Evolutionary conservation across 2,888 invertebrate species (phyloP).

Genomic region (Charanyca ferruginea): DNA sequence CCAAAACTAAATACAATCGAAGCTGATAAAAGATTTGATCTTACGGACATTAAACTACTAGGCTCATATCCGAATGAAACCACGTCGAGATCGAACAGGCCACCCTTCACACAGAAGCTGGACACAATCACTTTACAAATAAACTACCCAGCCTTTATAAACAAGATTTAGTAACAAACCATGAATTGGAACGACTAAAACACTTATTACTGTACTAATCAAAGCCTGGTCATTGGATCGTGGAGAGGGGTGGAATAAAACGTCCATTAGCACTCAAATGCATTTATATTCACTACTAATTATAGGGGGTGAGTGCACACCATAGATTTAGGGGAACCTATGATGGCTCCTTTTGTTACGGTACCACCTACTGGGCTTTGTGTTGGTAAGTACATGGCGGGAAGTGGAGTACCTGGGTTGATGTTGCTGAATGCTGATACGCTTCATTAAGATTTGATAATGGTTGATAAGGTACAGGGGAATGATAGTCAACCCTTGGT

Average conservation of each 20-base stretch:
- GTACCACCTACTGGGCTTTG: conserved; percentile 40
- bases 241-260: conserved; percentile 69
- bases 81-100: not conserved
- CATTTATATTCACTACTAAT: conserved; percentile 82
- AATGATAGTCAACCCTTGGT: conserved; percentile 4
- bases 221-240: conserved; percentile 54
- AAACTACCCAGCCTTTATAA: not conserved
- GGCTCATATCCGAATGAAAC: not conserved
- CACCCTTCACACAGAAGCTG: not conserved
- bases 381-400: conserved; percentile 14
- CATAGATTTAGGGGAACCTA: conserved; percentile 61
- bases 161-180: conserved; percentile 29
- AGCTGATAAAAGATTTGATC: not conserved
- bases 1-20: not conserved
- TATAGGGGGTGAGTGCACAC: conserved; percentile 73
- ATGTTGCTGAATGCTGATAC: conserved; percentile 19
- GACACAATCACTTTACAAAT: conserved; percentile 2
- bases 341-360: conserved; percentile 60
- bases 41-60: not conserved
- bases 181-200: conserved; percentile 48
- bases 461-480: conserved; percentile 25
- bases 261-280: conserved; percentile 81
- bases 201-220: conserved; percentile 61
- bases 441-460: conserved; percentile 41
- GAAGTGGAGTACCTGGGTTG: conserved; percentile 40